These are phyloP conservation scores for Anthonomus grandis DNA, from an alignment of 1,140 invertebrate species.

Conservation along the genomic window DNA sequence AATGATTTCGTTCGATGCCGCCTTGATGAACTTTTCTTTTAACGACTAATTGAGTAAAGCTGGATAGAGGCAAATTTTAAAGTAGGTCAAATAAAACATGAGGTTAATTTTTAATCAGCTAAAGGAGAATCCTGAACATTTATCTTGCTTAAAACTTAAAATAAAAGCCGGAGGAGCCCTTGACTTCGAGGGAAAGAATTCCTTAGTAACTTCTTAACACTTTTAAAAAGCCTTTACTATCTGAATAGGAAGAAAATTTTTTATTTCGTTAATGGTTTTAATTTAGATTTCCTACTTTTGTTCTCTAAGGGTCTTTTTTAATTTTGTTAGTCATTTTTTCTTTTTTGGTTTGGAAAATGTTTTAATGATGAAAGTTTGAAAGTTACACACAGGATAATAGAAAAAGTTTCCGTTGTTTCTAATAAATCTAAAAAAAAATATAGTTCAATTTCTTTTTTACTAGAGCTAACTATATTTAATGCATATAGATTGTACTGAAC, in stretches of 20 bases:
- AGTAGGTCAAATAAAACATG: neutral
- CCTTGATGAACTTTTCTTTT: too few species aligned
- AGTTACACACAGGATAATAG: too few species aligned
- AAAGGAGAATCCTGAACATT: neutral
- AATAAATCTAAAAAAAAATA: too few species aligned
- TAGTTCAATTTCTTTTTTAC: too few species aligned
- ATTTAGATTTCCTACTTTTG: neutral
- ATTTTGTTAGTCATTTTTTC: too few species aligned
- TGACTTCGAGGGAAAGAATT: neutral
- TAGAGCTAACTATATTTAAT: too few species aligned
- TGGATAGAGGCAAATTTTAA: neutral
- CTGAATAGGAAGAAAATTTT: neutral
- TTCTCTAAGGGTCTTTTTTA: neutral
- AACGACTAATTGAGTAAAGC: too few species aligned
- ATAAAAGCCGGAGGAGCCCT: neutral
- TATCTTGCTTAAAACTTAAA: neutral
- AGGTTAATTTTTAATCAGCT: neutral
- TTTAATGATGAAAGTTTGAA: too few species aligned
- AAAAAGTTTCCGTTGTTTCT: too few species aligned
- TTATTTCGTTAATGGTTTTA: neutral
- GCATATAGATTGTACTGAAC: too few species aligned
- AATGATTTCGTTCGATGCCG: too few species aligned
- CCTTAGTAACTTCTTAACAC: neutral
- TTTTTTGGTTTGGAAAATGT: too few species aligned
- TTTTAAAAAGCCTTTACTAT: neutral